Conservation (phyloP, 2,113 vertebrate species). For the Paratilapia polleni region DNA sequence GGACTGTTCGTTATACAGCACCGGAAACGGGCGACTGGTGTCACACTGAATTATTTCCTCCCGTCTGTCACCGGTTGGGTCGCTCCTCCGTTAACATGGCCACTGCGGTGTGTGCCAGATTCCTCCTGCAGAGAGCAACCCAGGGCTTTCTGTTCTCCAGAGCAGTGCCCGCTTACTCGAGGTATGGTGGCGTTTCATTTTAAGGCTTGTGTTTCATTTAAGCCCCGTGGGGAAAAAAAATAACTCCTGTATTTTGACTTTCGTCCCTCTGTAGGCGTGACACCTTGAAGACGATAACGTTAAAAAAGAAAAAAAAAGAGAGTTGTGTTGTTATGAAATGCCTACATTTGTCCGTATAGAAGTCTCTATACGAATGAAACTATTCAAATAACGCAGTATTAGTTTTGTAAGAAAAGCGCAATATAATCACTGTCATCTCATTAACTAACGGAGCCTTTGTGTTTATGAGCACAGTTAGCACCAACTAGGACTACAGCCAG, state of each 20-base stretch:
- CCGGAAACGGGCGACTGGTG: conserved; percentile 54
- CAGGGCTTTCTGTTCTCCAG: conserved; percentile 45
- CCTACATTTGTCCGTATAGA: neutral
- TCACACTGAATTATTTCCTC: conserved; percentile 43
- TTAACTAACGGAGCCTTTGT: neutral
- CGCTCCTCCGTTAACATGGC: conserved; percentile 60
- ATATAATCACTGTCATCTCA: neutral
- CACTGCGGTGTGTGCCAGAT: conserved; percentile 14
- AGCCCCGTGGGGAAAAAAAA: neutral
- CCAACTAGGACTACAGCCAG: neutral
- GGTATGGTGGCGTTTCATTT: conserved; percentile 43
- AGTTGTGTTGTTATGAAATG: neutral
- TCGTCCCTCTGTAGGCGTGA: neutral
- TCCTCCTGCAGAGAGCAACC: conserved; percentile 59
- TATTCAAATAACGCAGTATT: neutral
- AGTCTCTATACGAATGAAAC: neutral
- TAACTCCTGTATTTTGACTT: neutral
- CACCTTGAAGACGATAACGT: too few species aligned
- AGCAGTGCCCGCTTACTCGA: conserved; percentile 23
- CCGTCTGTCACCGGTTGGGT: neutral
- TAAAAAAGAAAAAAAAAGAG: too few species aligned
- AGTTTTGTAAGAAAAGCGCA: neutral
- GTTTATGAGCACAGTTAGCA: neutral
- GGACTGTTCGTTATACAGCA: conserved; percentile 32
- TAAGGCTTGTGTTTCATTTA: neutral